Evolutionary conservation across 2,888 invertebrate species (phyloP).

Genomic region (Abrostola tripartita): DNA sequence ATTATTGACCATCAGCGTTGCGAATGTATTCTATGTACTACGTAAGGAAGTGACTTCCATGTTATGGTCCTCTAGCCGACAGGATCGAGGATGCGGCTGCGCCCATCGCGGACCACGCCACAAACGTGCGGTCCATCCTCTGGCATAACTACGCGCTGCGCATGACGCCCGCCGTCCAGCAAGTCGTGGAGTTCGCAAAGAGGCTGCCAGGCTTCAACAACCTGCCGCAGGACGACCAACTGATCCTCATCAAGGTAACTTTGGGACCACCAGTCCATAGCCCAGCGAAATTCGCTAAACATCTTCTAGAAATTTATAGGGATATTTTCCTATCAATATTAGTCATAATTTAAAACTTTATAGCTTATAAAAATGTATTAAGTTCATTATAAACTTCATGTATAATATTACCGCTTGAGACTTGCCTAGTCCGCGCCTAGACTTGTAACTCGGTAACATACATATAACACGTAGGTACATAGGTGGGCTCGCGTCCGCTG

Average conservation of each 20-base stretch:
- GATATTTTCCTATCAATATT: too few species aligned
- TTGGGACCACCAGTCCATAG: not conserved
- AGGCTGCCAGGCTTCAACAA: slow-evolving; percentile 97
- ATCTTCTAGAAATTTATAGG: too few species aligned
- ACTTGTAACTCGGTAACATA: not conserved
- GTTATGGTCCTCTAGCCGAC: slow-evolving; percentile 62
- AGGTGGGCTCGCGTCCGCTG: not conserved
- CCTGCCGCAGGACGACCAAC: slow-evolving; percentile 98
- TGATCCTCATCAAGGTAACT: slow-evolving; percentile 95
- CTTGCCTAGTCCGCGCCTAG: not conserved
- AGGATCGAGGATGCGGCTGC: slow-evolving; percentile 84
- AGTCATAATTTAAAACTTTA: not conserved
- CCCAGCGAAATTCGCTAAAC: not conserved
- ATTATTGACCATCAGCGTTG: too few species aligned
- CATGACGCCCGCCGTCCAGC: slow-evolving; percentile 96
- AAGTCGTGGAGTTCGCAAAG: slow-evolving; percentile 98
- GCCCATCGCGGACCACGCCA: slow-evolving; percentile 80
- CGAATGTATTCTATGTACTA: too few species aligned
- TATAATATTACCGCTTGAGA: not conserved
- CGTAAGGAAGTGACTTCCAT: too few species aligned
- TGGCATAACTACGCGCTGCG: slow-evolving; percentile 96
- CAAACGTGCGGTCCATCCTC: slow-evolving; percentile 93
- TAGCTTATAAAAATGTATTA: not conserved
- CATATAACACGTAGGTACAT: not conserved
- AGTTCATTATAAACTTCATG: not conserved